phyloP scores from a whole-genome alignment of 2,113 vertebrate genomes.

The Poecile atricapillus region DNA sequence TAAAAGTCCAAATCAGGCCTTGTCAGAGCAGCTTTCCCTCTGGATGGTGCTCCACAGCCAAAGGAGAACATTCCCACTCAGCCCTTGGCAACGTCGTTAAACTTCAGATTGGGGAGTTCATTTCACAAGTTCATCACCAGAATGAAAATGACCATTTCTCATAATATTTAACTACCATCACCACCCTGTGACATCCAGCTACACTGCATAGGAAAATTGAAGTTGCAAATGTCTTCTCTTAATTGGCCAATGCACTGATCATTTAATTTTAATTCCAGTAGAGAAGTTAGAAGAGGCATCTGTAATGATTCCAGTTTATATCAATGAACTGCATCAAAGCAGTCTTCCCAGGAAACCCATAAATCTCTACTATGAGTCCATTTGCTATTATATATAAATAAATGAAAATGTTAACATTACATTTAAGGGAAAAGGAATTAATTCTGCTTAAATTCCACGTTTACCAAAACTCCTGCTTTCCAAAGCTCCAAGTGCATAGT shows the following conservation, averaged over 20 bases:
- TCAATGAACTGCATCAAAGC: not conserved
- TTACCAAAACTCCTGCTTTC: not conserved
- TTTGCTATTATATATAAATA: constrained; percentile 11
- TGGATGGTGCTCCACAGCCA: not conserved
- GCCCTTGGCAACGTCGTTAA: not conserved
- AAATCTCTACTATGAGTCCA: not conserved
- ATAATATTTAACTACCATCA: not conserved
- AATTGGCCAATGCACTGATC: not conserved
- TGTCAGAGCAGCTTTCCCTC: not conserved
- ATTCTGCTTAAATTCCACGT: not conserved
- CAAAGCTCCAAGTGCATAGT: not conserved
- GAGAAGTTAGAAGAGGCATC: not conserved
- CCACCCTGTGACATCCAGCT: not conserved
- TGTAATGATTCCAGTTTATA: constrained; percentile 16
- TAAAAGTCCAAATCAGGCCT: not conserved
- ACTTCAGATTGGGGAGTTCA: not conserved
- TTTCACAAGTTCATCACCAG: not conserved
- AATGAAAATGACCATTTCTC: not conserved
- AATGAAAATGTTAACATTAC: not conserved
- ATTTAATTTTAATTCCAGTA: not conserved
- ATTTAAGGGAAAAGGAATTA: not conserved
- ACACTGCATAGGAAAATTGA: not conserved
- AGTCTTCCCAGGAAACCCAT: not conserved
- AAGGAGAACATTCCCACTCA: not conserved
- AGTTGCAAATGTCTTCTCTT: constrained; percentile 2